These are phyloP conservation scores for Squalus acanthias DNA, from an alignment of 2,797 vertebrate genomes.

Conservation along the genomic window DNA sequence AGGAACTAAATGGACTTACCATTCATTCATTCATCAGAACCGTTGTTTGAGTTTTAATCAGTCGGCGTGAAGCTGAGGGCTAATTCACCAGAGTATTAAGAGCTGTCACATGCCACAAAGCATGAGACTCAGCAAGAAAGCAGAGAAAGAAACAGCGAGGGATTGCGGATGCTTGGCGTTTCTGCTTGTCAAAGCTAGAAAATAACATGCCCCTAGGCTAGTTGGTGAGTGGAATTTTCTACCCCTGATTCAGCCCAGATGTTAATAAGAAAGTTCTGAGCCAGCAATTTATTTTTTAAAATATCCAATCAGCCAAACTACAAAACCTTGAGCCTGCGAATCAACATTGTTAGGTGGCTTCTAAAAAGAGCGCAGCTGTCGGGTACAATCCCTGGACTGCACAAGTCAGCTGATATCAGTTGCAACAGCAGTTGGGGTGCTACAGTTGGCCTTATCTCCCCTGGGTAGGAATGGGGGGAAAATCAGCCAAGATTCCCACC, in stretches of 20 bases:
- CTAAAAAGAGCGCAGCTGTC: neutral
- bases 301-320: neutral
- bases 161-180: neutral
- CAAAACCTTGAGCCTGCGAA: neutral
- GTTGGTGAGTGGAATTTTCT: neutral
- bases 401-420: neutral
- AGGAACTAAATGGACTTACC: too few relatives aligned
- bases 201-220: neutral
- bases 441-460: neutral
- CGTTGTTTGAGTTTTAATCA: too few relatives aligned
- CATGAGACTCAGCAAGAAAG: too few relatives aligned
- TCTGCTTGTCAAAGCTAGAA: neutral
- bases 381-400: neutral
- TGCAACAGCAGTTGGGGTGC: neutral
- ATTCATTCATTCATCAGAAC: too few relatives aligned
- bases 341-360: neutral
- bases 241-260: neutral
- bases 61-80: too few relatives aligned
- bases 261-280: conserved; percentile 12
- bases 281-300: neutral
- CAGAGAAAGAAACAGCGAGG: neutral
- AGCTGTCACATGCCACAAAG: too few relatives aligned
- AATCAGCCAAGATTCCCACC: neutral
- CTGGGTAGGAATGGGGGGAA: too few relatives aligned
- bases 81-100: too few relatives aligned